Evolutionary conservation across 2,888 invertebrate genomes (phyloP), one percentile per base, ranked within the genome.

Genomic region (Urechis unicinctus): DNA sequence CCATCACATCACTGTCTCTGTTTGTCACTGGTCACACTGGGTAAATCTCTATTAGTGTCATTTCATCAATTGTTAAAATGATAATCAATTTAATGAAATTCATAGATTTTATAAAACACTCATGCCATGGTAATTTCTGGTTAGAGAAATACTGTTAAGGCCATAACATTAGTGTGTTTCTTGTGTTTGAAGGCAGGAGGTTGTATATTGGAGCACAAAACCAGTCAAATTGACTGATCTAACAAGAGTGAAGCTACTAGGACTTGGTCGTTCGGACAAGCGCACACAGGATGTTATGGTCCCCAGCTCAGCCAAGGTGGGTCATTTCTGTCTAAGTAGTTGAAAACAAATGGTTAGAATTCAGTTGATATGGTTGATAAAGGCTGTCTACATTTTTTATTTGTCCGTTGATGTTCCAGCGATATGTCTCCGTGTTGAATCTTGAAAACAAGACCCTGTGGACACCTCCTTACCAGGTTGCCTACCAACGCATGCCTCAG

Each of bases 381-480:
- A n/a, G n/a, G n/a, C n/a, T n/a, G n/a, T n/a, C n/a, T n/a, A n/a
- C 22, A 21, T 17, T 42, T 28, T 46, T 21, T 29, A 44, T 17
- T 51, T 4, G 21, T 53, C 29, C 42, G n/a, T 53, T 29, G 4
- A 25, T 28, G n/a, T 66, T 65, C 17, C 66, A 74, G 74, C 66
- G 65, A 56, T 69, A 68, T 55, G 63, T 71, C n/a, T 68, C 70
- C 1, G 45, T 75, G 22, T 56, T 74, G 25, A 70, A 75, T 61
- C 50, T 72, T 9, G 73, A 74, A 29, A 70, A 65, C 52, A 64
- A 64, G 44, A 43, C 62, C 1, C 60, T 74, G 3, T 53, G 57
- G 24, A 66, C 68, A 50, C 71, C 70, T 28, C 57, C 60, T 3
- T 75, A 74, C 59, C 67, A 73, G 70, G 74, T 73, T n/a, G n/a